Conservation (phyloP, 1,140 invertebrate species). For the Sitophilus oryzae region DNA sequence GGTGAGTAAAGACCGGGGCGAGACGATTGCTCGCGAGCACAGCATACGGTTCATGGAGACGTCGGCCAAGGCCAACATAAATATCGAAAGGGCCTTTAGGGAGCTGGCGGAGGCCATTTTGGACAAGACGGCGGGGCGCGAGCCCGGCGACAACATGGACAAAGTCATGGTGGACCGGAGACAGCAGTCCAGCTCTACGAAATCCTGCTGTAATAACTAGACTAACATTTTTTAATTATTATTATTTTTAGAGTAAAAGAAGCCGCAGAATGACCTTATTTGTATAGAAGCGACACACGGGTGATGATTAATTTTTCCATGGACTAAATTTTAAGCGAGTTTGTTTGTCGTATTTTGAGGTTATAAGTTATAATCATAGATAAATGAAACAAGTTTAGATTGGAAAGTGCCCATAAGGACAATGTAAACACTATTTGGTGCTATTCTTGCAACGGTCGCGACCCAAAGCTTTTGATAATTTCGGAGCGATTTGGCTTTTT, state of each 20-base stretch:
- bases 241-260: not conserved
- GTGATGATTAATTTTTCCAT: too few relatives aligned
- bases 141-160: slow-evolving; percentile 60
- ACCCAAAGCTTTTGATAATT: too few relatives aligned
- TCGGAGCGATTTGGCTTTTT: too few relatives aligned
- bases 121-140: slow-evolving; percentile 70
- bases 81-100: slow-evolving; percentile 96
- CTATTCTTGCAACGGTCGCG: too few relatives aligned
- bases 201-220: slow-evolving; percentile 39
- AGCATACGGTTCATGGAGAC: slow-evolving; percentile 98
- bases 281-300: too few relatives aligned
- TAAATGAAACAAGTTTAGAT: too few relatives aligned
- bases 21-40: slow-evolving; percentile 94
- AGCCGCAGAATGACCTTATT: too few relatives aligned
- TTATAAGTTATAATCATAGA: too few relatives aligned
- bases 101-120: slow-evolving; percentile 95
- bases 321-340: too few relatives aligned
- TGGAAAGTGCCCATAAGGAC: too few relatives aligned
- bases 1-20: slow-evolving; percentile 83
- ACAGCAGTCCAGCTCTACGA: slow-evolving; percentile 45
- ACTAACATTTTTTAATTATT: slow-evolving; percentile 1
- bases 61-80: slow-evolving; percentile 95
- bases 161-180: slow-evolving; percentile 59
- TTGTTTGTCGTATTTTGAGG: too few relatives aligned
- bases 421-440: too few relatives aligned